Conservation (phyloP, 1,140 invertebrate species). For the Caerostris darwini region DNA sequence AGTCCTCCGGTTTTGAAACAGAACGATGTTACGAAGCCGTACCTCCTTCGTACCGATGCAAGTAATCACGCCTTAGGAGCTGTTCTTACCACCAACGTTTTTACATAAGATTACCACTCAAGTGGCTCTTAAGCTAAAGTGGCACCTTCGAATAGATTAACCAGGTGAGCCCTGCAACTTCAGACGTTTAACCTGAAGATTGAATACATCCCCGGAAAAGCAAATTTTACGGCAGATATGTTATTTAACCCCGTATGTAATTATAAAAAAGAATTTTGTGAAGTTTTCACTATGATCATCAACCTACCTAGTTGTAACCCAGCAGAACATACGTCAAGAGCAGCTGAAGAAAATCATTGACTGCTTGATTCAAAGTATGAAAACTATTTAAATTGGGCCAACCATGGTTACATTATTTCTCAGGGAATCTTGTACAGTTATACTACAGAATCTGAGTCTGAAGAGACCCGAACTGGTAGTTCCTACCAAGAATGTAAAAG, state of each 20-base stretch:
- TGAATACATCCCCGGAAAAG: slow-evolving; percentile 2
- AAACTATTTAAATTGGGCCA: background rate
- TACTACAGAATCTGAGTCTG: background rate
- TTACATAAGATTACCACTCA: background rate
- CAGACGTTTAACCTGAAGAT: slow-evolving; percentile 18
- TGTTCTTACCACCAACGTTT: slow-evolving; percentile 42
- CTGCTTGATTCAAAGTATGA: slow-evolving; percentile 16
- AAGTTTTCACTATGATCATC: background rate
- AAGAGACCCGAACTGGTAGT: slow-evolving; percentile 28
- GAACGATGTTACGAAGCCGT: slow-evolving; percentile 79
- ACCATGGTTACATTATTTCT: background rate
- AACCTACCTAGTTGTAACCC: background rate
- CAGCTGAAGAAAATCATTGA: slow-evolving; percentile 38
- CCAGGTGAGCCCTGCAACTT: slow-evolving; percentile 2
- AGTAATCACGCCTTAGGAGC: slow-evolving; percentile 80
- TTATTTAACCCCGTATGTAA: background rate
- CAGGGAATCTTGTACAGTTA: slow-evolving; percentile 5
- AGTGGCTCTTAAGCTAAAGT: background rate
- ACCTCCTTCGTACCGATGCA: slow-evolving; percentile 79
- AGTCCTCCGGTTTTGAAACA: slow-evolving; percentile 65
- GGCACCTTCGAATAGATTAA: background rate
- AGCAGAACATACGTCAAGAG: background rate
- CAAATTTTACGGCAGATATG: background rate
- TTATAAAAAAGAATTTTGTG: background rate
- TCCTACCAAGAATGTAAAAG: background rate